Evolutionary conservation across 2,113 vertebrate genomes (phyloP).

Genomic region (Tachysurus fulvidraco): DNA sequence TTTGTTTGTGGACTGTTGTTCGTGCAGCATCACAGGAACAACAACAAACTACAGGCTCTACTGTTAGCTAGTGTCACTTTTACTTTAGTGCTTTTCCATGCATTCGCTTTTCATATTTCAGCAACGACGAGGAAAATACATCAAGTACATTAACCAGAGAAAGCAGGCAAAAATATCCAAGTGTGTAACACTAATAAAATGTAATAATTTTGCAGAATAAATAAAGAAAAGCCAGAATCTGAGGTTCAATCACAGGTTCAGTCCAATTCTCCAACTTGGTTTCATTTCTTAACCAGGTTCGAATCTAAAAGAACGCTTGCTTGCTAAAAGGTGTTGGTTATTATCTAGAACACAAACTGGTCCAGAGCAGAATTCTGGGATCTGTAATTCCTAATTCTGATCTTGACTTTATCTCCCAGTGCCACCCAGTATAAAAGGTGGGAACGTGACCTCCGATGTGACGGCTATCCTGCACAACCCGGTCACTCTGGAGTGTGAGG

Average conservation of each 20-base stretch:
- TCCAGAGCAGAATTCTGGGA: not conserved
- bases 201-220: too few species aligned
- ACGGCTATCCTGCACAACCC: constrained; percentile 75
- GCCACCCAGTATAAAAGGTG: constrained; percentile 90
- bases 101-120: too few species aligned
- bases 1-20: not conserved
- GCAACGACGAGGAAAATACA: too few species aligned
- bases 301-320: not conserved
- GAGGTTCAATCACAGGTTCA: too few species aligned
- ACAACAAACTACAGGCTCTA: not conserved
- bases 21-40: too few species aligned
- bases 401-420: constrained; percentile 68
- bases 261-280: not conserved
- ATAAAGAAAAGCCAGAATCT: too few species aligned
- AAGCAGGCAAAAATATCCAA: too few species aligned
- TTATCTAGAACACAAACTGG: not conserved
- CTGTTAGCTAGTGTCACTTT: not conserved
- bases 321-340: not conserved
- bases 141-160: too few species aligned
- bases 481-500: constrained; percentile 87
- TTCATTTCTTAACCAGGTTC: not conserved
- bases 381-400: not conserved
- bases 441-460: constrained; percentile 81
- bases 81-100: not conserved
- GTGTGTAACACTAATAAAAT: too few species aligned